Evolutionary conservation across 2,888 invertebrate species (phyloP).

Genomic region (Ophraella communa): DNA sequence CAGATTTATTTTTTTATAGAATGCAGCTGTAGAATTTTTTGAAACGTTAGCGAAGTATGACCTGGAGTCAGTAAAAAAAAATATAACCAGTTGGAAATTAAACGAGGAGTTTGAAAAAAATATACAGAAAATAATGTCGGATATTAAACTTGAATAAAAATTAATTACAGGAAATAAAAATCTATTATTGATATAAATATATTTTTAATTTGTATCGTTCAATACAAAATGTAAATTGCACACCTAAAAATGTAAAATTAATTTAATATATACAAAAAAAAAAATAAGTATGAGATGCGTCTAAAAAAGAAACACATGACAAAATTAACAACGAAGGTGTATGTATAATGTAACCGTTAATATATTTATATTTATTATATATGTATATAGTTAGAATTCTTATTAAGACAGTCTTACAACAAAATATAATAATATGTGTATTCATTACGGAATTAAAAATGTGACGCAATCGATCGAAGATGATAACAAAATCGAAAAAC

Average conservation of each 20-base stretch:
- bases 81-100: slow-evolving; percentile 31
- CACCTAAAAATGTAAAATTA: slow-evolving; percentile 46
- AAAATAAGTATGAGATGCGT: slow-evolving; percentile 12
- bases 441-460: slow-evolving; percentile 30
- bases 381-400: not conserved
- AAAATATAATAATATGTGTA: slow-evolving; percentile 8
- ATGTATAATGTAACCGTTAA: slow-evolving; percentile 26
- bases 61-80: slow-evolving; percentile 51
- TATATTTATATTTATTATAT: too few species aligned
- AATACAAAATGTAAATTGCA: slow-evolving; percentile 48
- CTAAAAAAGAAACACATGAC: slow-evolving; percentile 11
- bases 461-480: not conserved
- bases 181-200: slow-evolving; percentile 36
- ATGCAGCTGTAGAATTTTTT: slow-evolving; percentile 64
- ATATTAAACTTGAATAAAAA: not conserved
- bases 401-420: slow-evolving; percentile 34
- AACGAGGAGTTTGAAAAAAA: slow-evolving; percentile 45
- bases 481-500: not conserved
- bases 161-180: too few species aligned
- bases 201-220: slow-evolving; percentile 45
- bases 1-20: slow-evolving; percentile 54
- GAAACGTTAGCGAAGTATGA: slow-evolving; percentile 62
- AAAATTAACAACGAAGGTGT: slow-evolving; percentile 17
- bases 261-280: slow-evolving; percentile 37
- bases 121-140: slow-evolving; percentile 15